These are phyloP conservation scores for Acrocephalus arundinaceus DNA, from an alignment of 2,113 vertebrate genomes.

Conservation along the genomic window DNA sequence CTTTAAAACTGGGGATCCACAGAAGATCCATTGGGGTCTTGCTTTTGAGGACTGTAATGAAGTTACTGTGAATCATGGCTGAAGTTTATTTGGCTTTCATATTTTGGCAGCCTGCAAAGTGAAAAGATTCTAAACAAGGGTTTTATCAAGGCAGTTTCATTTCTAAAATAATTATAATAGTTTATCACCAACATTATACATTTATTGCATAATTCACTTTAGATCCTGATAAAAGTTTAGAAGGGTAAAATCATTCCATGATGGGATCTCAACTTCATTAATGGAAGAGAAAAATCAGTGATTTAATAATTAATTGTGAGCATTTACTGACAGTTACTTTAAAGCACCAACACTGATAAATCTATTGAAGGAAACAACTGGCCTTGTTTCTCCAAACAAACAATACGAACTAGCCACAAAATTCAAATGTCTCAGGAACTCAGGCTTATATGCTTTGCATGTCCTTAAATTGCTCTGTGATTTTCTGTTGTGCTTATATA, in stretches of 20 bases:
- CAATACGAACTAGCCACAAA: background rate
- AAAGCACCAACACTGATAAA: background rate
- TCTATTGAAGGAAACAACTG: background rate
- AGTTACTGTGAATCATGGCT: background rate
- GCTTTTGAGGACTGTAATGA: background rate
- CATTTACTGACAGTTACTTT: background rate
- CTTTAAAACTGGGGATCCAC: background rate
- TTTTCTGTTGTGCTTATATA: background rate
- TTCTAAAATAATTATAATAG: background rate
- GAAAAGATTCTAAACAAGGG: background rate
- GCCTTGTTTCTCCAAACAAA: background rate
- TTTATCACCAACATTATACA: background rate
- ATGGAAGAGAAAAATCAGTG: background rate
- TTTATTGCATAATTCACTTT: background rate
- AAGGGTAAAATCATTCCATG: background rate
- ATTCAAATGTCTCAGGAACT: background rate
- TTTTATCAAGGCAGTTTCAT: background rate
- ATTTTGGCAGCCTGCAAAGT: background rate
- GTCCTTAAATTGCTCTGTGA: background rate
- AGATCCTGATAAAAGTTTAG: background rate
- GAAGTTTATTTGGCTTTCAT: background rate
- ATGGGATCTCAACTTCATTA: background rate
- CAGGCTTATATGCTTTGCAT: background rate
- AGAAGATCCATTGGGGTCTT: background rate
- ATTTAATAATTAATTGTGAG: background rate